phyloP scores from a whole-genome alignment of 2,888 invertebrate genomes.

The Euproctis similis region DNA sequence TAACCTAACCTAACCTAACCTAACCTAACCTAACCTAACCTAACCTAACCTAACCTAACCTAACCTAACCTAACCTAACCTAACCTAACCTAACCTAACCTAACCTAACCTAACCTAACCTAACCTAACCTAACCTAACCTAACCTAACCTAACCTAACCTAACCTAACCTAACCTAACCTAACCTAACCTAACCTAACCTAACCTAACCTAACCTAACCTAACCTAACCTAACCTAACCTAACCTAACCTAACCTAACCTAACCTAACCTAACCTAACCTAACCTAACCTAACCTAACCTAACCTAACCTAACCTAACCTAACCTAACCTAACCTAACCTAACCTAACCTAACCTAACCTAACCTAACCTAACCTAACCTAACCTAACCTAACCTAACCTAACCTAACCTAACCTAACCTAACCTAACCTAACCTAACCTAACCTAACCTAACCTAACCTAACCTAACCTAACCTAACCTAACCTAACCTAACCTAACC shows the following conservation, averaged over 20 bases:
- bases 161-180: conserved; percentile 18
- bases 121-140: conserved; percentile 12
- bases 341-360: conserved; percentile 9
- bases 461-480: conserved; percentile 19
- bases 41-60: conserved; percentile 9
- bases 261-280: conserved; percentile 16
- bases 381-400: conserved; percentile 8
- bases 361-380: conserved; percentile 7
- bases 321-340: conserved; percentile 12
- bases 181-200: conserved; percentile 19
- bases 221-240: conserved; percentile 21
- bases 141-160: conserved; percentile 12
- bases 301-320: conserved; percentile 18
- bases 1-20: conserved; percentile 12
- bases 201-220: conserved; percentile 22
- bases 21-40: conserved; percentile 10
- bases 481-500: conserved; percentile 20
- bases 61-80: conserved; percentile 4
- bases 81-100: conserved; percentile 13
- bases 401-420: conserved; percentile 11
- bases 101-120: conserved; percentile 13
- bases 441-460: conserved; percentile 16
- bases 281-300: too few relatives aligned
- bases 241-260: conserved; percentile 15
- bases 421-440: conserved; percentile 13